A percentile compares a stretch with the other conserved stretches of the same genome.
phyloP scores from a whole-genome alignment of 2,797 vertebrate species.

The Eutrigla gurnardus region DNA sequence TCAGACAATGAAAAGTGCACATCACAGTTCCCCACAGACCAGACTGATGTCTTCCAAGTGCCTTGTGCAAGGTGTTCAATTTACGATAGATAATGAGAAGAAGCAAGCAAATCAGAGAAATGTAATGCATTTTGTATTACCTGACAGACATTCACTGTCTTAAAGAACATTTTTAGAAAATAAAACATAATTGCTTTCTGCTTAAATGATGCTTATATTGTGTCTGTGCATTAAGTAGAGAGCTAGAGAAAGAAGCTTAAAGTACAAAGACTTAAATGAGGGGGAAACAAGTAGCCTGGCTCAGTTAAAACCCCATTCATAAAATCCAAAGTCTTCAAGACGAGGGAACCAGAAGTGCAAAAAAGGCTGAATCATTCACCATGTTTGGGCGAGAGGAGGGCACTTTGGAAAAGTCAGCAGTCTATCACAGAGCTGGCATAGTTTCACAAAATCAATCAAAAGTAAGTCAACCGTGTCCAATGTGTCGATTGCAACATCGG shows the following conservation, averaged over 20 bases:
- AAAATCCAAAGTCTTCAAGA: neutral
- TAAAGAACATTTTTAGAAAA: neutral
- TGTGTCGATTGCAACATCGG: slow-evolving; percentile 15
- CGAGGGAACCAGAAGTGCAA: neutral
- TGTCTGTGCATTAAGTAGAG: neutral
- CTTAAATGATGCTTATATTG: neutral
- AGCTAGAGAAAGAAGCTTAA: neutral
- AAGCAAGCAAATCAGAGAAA: slow-evolving; percentile 4
- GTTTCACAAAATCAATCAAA: slow-evolving; percentile 40
- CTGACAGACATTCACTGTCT: neutral
- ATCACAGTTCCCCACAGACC: slow-evolving; percentile 19
- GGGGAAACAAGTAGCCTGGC: neutral
- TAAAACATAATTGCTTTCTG: neutral
- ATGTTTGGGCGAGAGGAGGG: neutral
- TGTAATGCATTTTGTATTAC: slow-evolving; percentile 8
- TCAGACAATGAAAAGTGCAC: slow-evolving; percentile 37
- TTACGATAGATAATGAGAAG: slow-evolving; percentile 17
- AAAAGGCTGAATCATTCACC: neutral
- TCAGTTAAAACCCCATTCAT: neutral
- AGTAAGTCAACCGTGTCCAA: slow-evolving; percentile 33
- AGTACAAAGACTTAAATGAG: neutral
- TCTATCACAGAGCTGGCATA: slow-evolving; percentile 18
- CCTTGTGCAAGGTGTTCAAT: slow-evolving; percentile 27
- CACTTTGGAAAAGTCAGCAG: neutral
- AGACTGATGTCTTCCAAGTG: slow-evolving; percentile 33